Percentiles rank a stretch among this genome's conserved stretches.
Evolutionary conservation across 2,888 invertebrate genomes (phyloP).

Genomic region (Brenthis ino): DNA sequence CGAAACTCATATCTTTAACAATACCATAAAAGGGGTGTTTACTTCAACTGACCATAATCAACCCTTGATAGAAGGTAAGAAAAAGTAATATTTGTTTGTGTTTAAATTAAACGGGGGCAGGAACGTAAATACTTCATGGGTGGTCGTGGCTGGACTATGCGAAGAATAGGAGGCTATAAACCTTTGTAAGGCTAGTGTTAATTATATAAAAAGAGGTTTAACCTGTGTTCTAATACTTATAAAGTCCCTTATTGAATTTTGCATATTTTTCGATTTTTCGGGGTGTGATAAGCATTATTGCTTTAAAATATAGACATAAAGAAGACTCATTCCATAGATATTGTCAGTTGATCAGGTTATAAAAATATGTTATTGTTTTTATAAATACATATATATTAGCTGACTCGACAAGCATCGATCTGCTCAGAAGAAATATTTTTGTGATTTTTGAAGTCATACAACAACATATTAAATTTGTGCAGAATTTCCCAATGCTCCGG

Average conservation of each 20-base stretch:
- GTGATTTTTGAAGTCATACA: too few species aligned
- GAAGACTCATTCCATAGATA: too few species aligned
- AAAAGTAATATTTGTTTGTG: slow-evolving; percentile 67
- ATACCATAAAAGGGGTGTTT: slow-evolving; percentile 39
- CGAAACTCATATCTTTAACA: slow-evolving; percentile 19
- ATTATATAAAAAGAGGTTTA: slow-evolving; percentile 12
- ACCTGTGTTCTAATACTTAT: slow-evolving; percentile 6
- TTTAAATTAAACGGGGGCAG: slow-evolving; percentile 71
- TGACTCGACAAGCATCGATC: too few species aligned
- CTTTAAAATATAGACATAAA: too few species aligned
- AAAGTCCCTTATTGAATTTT: neutral
- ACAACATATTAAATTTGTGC: too few species aligned
- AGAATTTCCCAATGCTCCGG: too few species aligned
- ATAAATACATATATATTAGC: too few species aligned
- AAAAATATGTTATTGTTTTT: too few species aligned
- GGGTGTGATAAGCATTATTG: too few species aligned
- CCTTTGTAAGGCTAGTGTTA: slow-evolving; percentile 20
- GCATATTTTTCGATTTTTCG: neutral
- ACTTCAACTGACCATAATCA: slow-evolving; percentile 41
- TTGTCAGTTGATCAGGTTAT: too few species aligned
- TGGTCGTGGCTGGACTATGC: slow-evolving; percentile 51
- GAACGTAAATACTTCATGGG: slow-evolving; percentile 64
- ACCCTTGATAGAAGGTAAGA: slow-evolving; percentile 44
- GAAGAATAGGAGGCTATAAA: slow-evolving; percentile 21
- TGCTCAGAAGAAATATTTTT: too few species aligned